These are phyloP conservation scores for Nephila pilipes DNA, from an alignment of 1,140 invertebrate species.

Conservation along the genomic window DNA sequence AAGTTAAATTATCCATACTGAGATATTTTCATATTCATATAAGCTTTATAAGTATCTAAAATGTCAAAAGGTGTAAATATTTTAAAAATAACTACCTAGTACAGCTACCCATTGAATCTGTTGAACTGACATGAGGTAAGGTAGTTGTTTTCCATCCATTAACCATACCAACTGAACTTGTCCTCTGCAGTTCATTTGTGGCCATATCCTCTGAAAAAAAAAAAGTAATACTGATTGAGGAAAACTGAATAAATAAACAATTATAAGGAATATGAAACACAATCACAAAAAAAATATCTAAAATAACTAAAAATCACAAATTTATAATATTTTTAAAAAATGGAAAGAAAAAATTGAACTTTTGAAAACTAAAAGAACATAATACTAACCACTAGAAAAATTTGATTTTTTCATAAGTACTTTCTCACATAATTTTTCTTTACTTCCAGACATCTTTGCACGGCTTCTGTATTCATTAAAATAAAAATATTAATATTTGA, in stretches of 20 bases:
- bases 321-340: background rate
- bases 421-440: slow-evolving; percentile 68
- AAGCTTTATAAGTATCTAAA: background rate
- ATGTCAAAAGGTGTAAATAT: background rate
- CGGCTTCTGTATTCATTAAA: slow-evolving; percentile 20
- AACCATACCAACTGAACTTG: slow-evolving; percentile 59
- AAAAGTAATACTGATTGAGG: background rate
- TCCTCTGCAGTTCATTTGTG: slow-evolving; percentile 62
- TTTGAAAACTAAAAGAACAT: no score
- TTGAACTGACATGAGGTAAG: slow-evolving; percentile 58
- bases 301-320: no score
- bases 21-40: background rate
- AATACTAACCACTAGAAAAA: slow-evolving; percentile 50
- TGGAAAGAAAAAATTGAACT: no score
- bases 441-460: slow-evolving; percentile 54
- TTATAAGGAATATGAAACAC: background rate
- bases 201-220: slow-evolving; percentile 50
- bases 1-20: background rate
- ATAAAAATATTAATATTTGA: no score
- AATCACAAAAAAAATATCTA: background rate
- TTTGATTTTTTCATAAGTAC: slow-evolving; percentile 58
- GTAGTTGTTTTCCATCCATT: slow-evolving; percentile 68
- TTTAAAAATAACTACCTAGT: slow-evolving; percentile 25
- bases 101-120: slow-evolving; percentile 46
- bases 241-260: no score